phyloP scores from a whole-genome alignment of 2,888 invertebrate species.

The Sphaeridia pumilis region DNA sequence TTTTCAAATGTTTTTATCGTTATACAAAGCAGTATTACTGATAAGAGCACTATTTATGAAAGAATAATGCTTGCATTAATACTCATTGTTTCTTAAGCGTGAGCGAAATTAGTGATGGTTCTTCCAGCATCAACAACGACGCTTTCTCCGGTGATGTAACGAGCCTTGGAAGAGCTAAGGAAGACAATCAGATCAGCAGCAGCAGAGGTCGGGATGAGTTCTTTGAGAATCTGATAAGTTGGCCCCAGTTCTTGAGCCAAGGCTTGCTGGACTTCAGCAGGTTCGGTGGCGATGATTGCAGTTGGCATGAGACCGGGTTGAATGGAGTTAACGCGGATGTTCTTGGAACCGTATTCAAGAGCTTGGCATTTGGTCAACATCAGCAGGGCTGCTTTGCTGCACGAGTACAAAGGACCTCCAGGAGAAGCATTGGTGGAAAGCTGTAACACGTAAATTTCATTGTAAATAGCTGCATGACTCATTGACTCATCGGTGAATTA shows the following conservation, averaged over 20 bases:
- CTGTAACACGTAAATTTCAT: too few species aligned
- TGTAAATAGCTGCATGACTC: too few species aligned
- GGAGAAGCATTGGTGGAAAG: background rate
- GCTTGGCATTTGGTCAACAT: constrained; percentile 14
- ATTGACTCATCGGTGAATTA: too few species aligned
- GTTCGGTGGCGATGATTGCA: background rate
- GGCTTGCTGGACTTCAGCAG: background rate
- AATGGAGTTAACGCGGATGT: constrained; percentile 10
- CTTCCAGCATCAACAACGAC: constrained; percentile 8
- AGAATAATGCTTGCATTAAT: too few species aligned
- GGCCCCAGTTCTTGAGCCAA: background rate
- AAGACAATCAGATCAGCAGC: constrained; percentile 4
- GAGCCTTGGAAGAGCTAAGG: constrained; percentile 2
- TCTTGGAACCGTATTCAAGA: constrained; percentile 3
- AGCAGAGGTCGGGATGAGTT: background rate
- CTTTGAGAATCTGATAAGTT: background rate
- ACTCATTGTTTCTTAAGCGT: too few species aligned
- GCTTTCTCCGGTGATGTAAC: constrained; percentile 9
- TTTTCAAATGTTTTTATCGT: too few species aligned
- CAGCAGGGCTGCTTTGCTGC: constrained; percentile 6
- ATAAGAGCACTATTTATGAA: too few species aligned
- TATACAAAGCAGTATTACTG: too few species aligned
- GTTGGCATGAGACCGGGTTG: constrained; percentile 9
- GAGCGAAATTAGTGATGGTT: background rate
- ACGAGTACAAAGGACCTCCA: background rate